Evolutionary conservation across 1,140 invertebrate species (phyloP).

Genomic region (Hermatobates lingyangjiaoensis): DNA sequence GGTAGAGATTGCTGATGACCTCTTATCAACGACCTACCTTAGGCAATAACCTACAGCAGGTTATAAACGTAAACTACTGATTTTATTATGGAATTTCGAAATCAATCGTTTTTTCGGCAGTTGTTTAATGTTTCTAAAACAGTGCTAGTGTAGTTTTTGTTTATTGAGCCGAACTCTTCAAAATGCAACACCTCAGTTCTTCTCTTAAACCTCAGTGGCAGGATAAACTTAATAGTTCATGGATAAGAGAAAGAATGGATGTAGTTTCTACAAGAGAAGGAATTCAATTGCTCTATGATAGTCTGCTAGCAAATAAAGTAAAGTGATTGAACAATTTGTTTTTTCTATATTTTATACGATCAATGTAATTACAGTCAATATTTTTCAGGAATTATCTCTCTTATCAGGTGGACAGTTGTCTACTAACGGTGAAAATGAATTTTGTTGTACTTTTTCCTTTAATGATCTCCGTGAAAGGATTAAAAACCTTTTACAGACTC

Average conservation of each 20-base stretch:
- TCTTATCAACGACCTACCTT: no score
- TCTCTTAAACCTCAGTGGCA: conserved; percentile 26
- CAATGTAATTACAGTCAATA: background rate
- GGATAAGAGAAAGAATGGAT: conserved; percentile 38
- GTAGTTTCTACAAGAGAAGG: conserved; percentile 31
- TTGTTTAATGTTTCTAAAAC: no score
- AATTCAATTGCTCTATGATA: conserved; percentile 31
- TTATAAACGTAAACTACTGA: no score
- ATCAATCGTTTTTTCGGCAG: no score
- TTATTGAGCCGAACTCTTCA: no score
- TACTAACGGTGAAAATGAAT: conserved; percentile 22
- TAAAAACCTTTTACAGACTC: conserved; percentile 28
- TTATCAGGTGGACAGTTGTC: conserved; percentile 18
- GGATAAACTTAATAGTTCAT: conserved; percentile 34
- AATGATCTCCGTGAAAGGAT: conserved; percentile 33
- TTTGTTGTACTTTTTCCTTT: conserved; percentile 8
- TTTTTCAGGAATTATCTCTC: conserved; percentile 21
- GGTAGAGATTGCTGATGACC: no score
- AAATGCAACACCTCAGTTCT: no score
- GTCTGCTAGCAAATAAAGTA: conserved; percentile 32
- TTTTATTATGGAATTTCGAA: no score
- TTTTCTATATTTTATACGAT: conserved; percentile 1
- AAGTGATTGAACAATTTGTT: conserved; percentile 2
- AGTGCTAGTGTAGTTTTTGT: no score
- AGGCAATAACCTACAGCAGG: no score